Evolutionary conservation across 2,113 vertebrate species (phyloP), one percentile per base, ranked within the genome.

Genomic region (Picathartes gymnocephalus): DNA sequence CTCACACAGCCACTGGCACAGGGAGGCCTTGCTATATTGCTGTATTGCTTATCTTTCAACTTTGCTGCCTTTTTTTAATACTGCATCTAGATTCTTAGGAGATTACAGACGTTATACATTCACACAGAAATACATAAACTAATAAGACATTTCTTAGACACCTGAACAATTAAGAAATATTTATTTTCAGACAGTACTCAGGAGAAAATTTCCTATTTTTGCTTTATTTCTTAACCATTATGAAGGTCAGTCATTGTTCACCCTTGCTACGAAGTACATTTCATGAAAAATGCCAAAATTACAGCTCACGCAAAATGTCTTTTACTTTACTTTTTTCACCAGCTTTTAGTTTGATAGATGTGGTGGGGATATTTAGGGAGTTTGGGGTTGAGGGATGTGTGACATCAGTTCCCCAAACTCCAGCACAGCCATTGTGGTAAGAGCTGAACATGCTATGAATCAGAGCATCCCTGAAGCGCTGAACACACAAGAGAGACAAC

Each of bases 331-430:
- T 31, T 57, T 15, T 58, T 60, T 61, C 58, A 57, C 8, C 18
- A 47, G 37, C 30, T 65, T 71, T 50, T n/a, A 30, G 5, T 33
- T 81, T 0, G 0, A 54, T 23, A 88, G 19, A 40, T n/a, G 11
- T 40, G 17, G 10, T 37, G n/a, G 91, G 28, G 25, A 25, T 40
- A 53, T 82, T 71, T 69, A 74, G 20, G n/a, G 66, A 87, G 17
- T 68, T 53, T 81, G n/a, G 20, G 35, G 28, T 8, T 68, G 48
- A 39, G 15, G 10, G 21, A 87, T 60, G 13, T 87, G 61, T 66
- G 16, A 81, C 18, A 56, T 61, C n/a, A 19, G 53, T 35, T 89
- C 28, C 78, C 51, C 37, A 56, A 69, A 69, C 5, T 64, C 37
- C 53, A 82, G 31, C 37, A 53, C 4, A 65, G 45, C 13, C 5